These are phyloP conservation scores for Daktulosphaira vitifoliae DNA, from an alignment of 1,140 invertebrate species.

Conservation along the genomic window DNA sequence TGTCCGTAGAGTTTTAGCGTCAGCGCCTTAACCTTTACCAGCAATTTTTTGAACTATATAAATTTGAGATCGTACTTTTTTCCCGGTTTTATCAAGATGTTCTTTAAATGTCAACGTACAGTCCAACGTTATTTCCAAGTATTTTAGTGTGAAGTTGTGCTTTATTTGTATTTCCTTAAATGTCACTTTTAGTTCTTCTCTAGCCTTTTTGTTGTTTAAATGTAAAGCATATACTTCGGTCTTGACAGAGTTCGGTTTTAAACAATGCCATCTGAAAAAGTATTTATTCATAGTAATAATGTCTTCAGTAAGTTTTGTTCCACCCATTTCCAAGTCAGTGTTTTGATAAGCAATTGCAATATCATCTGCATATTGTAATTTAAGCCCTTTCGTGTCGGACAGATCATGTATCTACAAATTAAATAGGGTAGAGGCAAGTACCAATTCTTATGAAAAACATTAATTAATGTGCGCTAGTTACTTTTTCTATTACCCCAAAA, in stretches of 20 bases:
- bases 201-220: slow-evolving; percentile 20
- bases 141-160: slow-evolving; percentile 7
- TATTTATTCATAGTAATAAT: not conserved
- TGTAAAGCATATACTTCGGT: slow-evolving; percentile 21
- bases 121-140: slow-evolving; percentile 15
- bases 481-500: slow-evolving; percentile 27
- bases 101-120: slow-evolving; percentile 15
- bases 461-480: slow-evolving; percentile 28
- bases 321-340: slow-evolving; percentile 11
- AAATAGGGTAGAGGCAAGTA: not conserved
- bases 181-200: slow-evolving; percentile 8
- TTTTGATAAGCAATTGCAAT: slow-evolving; percentile 24
- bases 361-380: slow-evolving; percentile 6
- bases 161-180: not conserved
- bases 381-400: not conserved
- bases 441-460: slow-evolving; percentile 8
- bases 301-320: slow-evolving; percentile 2
- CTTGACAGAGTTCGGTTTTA: slow-evolving; percentile 28
- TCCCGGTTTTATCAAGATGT: not conserved
- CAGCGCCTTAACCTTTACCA: slow-evolving; percentile 5
- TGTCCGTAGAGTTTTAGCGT: slow-evolving; percentile 5
- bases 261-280: not conserved
- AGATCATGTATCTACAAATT: slow-evolving; percentile 6
- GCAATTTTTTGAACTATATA: not conserved
- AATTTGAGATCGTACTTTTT: not conserved